phyloP scores from a whole-genome alignment of 2,797 vertebrate species.

The Chelidonichthys spinosus region DNA sequence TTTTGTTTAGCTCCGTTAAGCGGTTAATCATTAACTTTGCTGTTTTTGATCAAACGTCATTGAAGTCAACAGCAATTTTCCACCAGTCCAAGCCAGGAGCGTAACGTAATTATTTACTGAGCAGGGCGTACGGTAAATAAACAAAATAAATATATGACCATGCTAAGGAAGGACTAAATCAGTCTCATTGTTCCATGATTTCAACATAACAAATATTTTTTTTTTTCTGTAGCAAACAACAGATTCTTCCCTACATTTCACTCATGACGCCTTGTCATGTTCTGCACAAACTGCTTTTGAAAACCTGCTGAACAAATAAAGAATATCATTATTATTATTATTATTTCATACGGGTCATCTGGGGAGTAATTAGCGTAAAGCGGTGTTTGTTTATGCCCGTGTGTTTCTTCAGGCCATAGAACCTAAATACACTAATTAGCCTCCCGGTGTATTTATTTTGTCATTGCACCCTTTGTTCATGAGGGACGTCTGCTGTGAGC shows the following conservation, averaged over 20 bases:
- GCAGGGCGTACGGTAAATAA: slow-evolving; percentile 35
- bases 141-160: slow-evolving; percentile 37
- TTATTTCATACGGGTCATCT: slow-evolving; percentile 48
- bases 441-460: slow-evolving; percentile 73
- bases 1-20: slow-evolving; percentile 39
- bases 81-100: slow-evolving; percentile 31
- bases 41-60: slow-evolving; percentile 59
- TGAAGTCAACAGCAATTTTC: slow-evolving; percentile 42
- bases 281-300: slow-evolving; percentile 1
- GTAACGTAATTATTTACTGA: slow-evolving; percentile 24
- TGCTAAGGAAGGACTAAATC: slow-evolving; percentile 18
- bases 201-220: slow-evolving; percentile 21
- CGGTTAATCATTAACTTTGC: slow-evolving; percentile 42
- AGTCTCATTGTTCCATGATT: slow-evolving; percentile 8
- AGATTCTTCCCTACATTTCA: slow-evolving; percentile 2
- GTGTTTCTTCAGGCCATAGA: slow-evolving; percentile 60
- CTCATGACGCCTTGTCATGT: slow-evolving; percentile 9
- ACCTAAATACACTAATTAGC: slow-evolving; percentile 72
- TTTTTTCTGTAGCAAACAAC: slow-evolving; percentile 28
- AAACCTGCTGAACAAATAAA: slow-evolving; percentile 66
- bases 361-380: slow-evolving; percentile 68
- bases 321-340: slow-evolving; percentile 48
- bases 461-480: slow-evolving; percentile 69
- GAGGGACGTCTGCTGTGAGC: slow-evolving; percentile 52
- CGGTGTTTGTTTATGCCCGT: slow-evolving; percentile 56